Evolutionary conservation across 2,113 vertebrate genomes (phyloP), one percentile per base, ranked within the genome.

Genomic region (Pygoscelis adeliae): DNA sequence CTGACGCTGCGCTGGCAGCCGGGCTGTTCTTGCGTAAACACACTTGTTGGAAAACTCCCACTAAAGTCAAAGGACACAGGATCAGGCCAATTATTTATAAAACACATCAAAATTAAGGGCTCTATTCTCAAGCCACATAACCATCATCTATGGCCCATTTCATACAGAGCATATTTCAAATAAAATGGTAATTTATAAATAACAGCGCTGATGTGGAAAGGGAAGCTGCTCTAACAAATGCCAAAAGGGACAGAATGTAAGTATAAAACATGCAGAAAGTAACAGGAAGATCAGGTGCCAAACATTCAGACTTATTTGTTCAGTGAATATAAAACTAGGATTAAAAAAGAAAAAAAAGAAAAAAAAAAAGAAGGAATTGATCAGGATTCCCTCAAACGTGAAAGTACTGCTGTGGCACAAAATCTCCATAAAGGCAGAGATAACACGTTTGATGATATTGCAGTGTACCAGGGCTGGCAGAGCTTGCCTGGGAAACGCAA

Each of bases 11-110:
- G 20, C 77, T 95, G 95, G 93, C 91, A 89, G 93, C 53, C 11
- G 1, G 25, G 66, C 40, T 17, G 47, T 15, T 26, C 88, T 52
- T 80, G 61, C 15, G 3, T 49, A 46, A 76, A 89, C 34, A 65
- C 36, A 8, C 56, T 52, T 58, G 72, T 71, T 10, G 44, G 78
- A 95, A 72, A 93, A 72, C 84, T 89, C 83, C 74, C 66, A 14
- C 44, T 34, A 11, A 58, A 97, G 89, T 78, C 86, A 94, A 74
- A 55, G 80, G 92, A 89, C 53, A 46, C 32, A n/a, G 73, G 74
- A 94, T 85, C 47, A 73, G 80, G 71, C 62, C 95, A 80, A 77
- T 87, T 96, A 93, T 96, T 97, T 88, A 71, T 91, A 97, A 93
- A 98, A 74, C 49, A 91, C 82, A 70, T 83, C 56, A 91, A 97